Percentiles rank a stretch among this genome's conserved stretches.
phyloP scores from a whole-genome alignment of 53 echinoderm and acorn worm species.

The Astropecten irregularis region DNA sequence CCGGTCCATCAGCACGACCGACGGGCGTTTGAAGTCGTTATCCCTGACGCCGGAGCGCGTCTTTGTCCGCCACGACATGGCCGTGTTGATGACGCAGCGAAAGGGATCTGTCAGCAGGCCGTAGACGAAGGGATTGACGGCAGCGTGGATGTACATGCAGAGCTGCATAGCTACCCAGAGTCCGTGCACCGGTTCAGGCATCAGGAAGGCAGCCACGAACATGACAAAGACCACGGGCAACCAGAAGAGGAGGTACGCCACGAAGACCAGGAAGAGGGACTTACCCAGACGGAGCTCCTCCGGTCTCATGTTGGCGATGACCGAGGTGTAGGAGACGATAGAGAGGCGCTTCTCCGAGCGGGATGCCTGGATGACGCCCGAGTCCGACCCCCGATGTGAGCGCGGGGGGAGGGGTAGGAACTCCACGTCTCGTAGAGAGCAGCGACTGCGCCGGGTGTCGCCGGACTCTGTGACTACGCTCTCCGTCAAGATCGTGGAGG shows the following conservation, averaged over 20 bases:
- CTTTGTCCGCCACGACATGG: slow-evolving; percentile 30
- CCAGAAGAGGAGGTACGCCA: slow-evolving; percentile 68
- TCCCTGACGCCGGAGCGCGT: slow-evolving; percentile 2
- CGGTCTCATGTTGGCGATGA: slow-evolving; percentile 71
- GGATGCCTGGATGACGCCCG: slow-evolving; percentile 26
- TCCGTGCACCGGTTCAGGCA: slow-evolving; percentile 3
- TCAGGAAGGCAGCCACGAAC: slow-evolving; percentile 40
- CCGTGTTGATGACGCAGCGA: slow-evolving; percentile 50
- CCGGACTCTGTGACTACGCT: slow-evolving; percentile 54
- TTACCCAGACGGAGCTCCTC: slow-evolving; percentile 67
- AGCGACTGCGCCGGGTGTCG: slow-evolving; percentile 47
- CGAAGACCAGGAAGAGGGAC: slow-evolving; percentile 66
- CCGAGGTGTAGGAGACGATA: slow-evolving; percentile 70
- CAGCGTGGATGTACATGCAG: slow-evolving; percentile 69
- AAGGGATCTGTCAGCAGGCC: slow-evolving; percentile 70
- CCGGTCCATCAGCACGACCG: slow-evolving; percentile 17
- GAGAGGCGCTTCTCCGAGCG: slow-evolving; percentile 66
- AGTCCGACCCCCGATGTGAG: slow-evolving; percentile 53
- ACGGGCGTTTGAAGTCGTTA: slow-evolving; percentile 20
- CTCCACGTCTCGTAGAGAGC: slow-evolving; percentile 59
- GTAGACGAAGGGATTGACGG: slow-evolving; percentile 74
- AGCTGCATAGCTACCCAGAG: slow-evolving; percentile 61
- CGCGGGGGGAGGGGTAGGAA: slow-evolving; percentile 67
- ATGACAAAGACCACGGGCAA: slow-evolving; percentile 61
- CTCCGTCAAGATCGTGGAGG: slow-evolving; percentile 59